Percentiles rank a stretch among this genome's conserved stretches.
Evolutionary conservation across 2,888 invertebrate species (phyloP).

Genomic region (Ophion ellenae): DNA sequence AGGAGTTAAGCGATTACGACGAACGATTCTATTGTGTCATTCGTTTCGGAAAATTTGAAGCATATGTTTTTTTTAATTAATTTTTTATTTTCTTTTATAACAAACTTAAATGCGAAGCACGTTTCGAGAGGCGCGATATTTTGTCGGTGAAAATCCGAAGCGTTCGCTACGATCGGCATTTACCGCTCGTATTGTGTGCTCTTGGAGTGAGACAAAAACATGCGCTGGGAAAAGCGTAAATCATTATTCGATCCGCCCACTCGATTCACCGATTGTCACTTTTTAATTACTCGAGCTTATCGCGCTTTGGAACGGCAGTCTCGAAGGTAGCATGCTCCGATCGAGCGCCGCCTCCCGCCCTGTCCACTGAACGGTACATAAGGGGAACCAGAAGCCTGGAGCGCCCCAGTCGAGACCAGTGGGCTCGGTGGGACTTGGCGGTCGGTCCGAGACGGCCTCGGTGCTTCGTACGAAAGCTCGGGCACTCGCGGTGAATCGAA

Average conservation of each 20-base stretch:
- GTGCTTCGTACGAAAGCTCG: background rate
- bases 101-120: too few species aligned
- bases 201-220: background rate
- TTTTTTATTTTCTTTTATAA: background rate
- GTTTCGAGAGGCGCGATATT: too few species aligned
- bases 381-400: background rate
- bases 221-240: background rate
- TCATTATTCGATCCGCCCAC: background rate
- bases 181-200: background rate
- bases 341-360: background rate
- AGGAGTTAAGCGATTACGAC: slow-evolving; percentile 64
- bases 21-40: slow-evolving; percentile 13
- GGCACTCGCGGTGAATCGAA: background rate
- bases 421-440: slow-evolving; percentile 36
- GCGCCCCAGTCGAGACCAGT: background rate
- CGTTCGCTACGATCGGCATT: background rate
- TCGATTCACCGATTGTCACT: too few species aligned
- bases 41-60: background rate
- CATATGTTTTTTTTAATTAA: background rate
- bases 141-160: slow-evolving; percentile 6
- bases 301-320: background rate
- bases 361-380: background rate
- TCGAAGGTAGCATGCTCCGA: background rate
- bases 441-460: slow-evolving; percentile 2
- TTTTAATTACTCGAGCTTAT: background rate